phyloP scores from a whole-genome alignment of 2,797 vertebrate species.

The Delichon dasypus region DNA sequence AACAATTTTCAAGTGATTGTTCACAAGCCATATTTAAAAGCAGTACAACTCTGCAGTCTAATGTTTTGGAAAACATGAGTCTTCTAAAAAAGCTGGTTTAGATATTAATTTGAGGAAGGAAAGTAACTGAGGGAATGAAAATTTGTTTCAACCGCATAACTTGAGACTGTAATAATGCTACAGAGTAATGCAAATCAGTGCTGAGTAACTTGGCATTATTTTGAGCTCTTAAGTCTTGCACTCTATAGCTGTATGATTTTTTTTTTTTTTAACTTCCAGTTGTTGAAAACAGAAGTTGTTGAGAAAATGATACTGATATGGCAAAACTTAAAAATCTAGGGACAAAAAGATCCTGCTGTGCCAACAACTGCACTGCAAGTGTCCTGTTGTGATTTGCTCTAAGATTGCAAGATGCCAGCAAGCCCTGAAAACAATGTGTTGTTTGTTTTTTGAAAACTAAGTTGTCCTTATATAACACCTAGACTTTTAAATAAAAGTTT shows the following conservation, averaged over 20 bases:
- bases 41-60: background rate
- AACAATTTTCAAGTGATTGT: background rate
- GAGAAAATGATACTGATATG: background rate
- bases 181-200: background rate
- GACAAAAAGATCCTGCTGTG: background rate
- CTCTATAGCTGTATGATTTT: background rate
- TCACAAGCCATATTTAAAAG: background rate
- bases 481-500: background rate
- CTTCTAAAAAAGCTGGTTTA: background rate
- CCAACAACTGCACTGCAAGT: background rate
- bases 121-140: background rate
- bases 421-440: background rate
- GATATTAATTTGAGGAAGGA: background rate
- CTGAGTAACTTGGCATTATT: background rate
- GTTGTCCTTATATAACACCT: background rate
- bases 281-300: background rate
- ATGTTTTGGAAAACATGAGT: slow-evolving; percentile 5
- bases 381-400: background rate
- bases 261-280: background rate
- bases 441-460: background rate
- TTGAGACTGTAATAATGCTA: background rate
- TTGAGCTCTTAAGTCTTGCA: background rate
- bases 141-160: background rate
- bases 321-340: background rate
- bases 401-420: background rate